Base-by-base conservation (phyloP, 2,113 vertebrate species). In the Carettochelys insculpta region DNA sequence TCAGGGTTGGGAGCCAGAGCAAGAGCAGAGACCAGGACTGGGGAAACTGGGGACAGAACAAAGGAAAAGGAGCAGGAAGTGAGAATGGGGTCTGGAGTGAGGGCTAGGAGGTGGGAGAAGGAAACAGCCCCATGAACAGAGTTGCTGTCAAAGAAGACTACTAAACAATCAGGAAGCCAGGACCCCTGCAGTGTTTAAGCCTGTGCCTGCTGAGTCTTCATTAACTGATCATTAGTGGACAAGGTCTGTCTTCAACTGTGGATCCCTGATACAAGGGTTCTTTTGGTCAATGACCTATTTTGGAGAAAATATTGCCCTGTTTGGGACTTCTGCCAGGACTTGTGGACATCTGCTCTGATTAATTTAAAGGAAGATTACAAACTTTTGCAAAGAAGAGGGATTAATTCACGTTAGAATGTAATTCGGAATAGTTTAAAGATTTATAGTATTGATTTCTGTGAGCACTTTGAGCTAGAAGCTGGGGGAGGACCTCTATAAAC, bases 231-330 rank as follows among this genome's bases (percentile, higher is more conserved):
- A 34, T 50, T 14, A 16, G 34, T 34, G 56, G 6, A 14, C 56
- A 61, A 27, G 56, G 56, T 61, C 56, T 61, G 29, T 58, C 56
- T 61, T 61, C 56, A 61, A 31, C 31, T 61, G 56, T 34, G 14
- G 31, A 27, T 34, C 56, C 56, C 56, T 34, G 14, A 20, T 12
- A 6, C 0, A 1, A 1, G 5, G 0, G 8, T 5, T 41, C 12
- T 76, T 61, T 80, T 53, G 85, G n/a, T 38, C 43, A 78, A 14
- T 1, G 0, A 22, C 24, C 8, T 75, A 76, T 50, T 17, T 27
- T 77, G 13, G 31, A 41, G 58, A 14, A 68, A 68, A 38, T 68
- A 71, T 38, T 10, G 6, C 71, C 45, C 7, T 19, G 4, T 48
- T 79, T 68, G 43, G 71, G 24, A 45, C 41, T 45, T 73, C 71